Base-by-base conservation (phyloP, 2,797 vertebrate species). In the Pseudopleuronectes americanus region DNA sequence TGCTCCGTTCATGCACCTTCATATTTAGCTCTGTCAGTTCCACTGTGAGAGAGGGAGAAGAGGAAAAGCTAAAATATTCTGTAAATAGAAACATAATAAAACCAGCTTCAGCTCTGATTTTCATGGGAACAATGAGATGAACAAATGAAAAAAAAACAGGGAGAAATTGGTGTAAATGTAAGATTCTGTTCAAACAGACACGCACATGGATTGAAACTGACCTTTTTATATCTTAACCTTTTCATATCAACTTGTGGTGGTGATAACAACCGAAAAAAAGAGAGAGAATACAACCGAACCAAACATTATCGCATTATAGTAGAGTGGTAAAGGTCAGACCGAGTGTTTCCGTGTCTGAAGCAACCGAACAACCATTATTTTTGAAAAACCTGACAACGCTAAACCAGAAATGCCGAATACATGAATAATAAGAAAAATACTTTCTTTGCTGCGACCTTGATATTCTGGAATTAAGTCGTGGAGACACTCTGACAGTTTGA, bases 381-480 rank as follows among this genome's bases (percentile, higher is more conserved):
- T 56, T 43, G 28, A 5, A 52, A 76, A 67, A 36, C 17, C 17
- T 52, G 64, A 75, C 45, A 68, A 47, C 59, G 59, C 57, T 57
- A 56, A 84, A 74, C 23, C 24, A 23, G 4, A 82, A 85, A 68
- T 71, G 54, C 21, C 62, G 61, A 77, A 82, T 45, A 52, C 57
- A 61, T 66, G 59, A 71, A 84, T 67, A 63, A 56, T 49, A 81
- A 1, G 31, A 68, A 68, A 55, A 26, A 28, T 38, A 77, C 78
- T 87, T 83, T 66, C 47, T 53, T 43, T 55, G 33, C 70, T 12
- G 43, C 81, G 85, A 88, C 88, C 87, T 90, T 88, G 80, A 80
- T 54, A 38, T 26, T 26, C 26, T 67, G 56, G 62, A 73, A 76
- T 76, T 53, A 74, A 85, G 82, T 74, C 55, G 23, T 57, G 74